Percentiles rank a stretch among this genome's conserved stretches.
Conservation (phyloP, 2,888 invertebrate genomes). For the Orchestes rusci region DNA sequence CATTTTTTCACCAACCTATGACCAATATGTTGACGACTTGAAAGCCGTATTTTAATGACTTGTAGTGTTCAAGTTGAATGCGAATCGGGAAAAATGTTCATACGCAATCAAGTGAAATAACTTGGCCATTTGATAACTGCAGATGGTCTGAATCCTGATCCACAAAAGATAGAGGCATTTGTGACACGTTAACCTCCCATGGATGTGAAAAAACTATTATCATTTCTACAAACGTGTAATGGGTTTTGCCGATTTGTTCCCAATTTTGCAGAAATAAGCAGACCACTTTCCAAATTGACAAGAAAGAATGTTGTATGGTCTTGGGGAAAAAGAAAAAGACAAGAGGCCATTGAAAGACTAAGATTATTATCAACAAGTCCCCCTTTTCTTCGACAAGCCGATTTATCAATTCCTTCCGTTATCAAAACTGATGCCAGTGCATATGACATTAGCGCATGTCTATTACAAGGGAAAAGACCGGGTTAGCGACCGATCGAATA, state of each 20-base stretch:
- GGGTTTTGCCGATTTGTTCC: too few species aligned
- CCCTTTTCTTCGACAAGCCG: slow-evolving; percentile 28
- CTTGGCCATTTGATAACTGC: slow-evolving; percentile 24
- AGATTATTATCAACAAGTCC: slow-evolving; percentile 23
- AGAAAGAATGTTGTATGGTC: slow-evolving; percentile 17
- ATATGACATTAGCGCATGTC: slow-evolving; percentile 25
- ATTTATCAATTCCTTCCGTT: slow-evolving; percentile 23
- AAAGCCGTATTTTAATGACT: too few species aligned
- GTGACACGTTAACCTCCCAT: too few species aligned
- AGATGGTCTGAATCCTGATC: slow-evolving; percentile 24
- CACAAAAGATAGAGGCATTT: too few species aligned
- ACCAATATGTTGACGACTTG: too few species aligned
- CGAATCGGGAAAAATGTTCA: too few species aligned
- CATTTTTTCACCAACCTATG: too few species aligned
- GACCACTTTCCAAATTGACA: slow-evolving; percentile 22
- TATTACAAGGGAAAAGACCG: slow-evolving; percentile 29
- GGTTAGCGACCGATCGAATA: slow-evolving; percentile 32
- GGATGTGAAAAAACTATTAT: slow-evolving; percentile 23
- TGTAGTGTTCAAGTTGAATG: too few species aligned
- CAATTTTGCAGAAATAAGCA: slow-evolving; percentile 24
- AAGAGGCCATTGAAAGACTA: slow-evolving; percentile 18
- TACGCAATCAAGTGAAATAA: slow-evolving; percentile 26
- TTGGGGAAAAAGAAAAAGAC: slow-evolving; percentile 14
- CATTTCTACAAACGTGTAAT: slow-evolving; percentile 26
- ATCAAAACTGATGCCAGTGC: slow-evolving; percentile 31